Base-by-base conservation (phyloP, 1,140 invertebrate species). In the Dinoponera quadriceps region DNA sequence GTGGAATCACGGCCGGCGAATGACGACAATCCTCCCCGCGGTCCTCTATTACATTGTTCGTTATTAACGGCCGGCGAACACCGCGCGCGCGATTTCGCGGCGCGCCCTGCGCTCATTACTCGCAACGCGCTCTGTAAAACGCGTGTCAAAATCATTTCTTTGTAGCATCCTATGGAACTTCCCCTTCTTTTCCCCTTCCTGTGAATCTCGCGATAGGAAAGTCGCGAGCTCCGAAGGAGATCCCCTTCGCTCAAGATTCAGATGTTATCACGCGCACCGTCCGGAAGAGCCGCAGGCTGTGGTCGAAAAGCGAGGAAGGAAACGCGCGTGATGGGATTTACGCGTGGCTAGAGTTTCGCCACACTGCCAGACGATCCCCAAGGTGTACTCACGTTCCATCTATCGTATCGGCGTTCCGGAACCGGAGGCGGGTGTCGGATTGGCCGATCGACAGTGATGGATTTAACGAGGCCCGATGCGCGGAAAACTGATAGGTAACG, bases 1-100 rank as follows among this genome's bases (percentile, higher is more conserved):
- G 75, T 80, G 51, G 65, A 80, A 59, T 80, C 65, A 80, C 51
- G 75, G 22, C 48, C 54, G 66, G 75, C 38, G 68, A 80, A 80
- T 78, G 33, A 78, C 33, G 75, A 78, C 51, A 69, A 69, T 69
- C 29, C 49, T 18, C 63, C 22, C 29, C 57, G 75, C n/a, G 62
- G 29, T 18, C 33, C 18, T 60, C 33, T 80, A 33, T 69, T 69
- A 78, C 27, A 80, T 80, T 80, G 69, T 80, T 78, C 75, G 51
- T 78, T 68, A 68, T 78, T 78, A 78, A 78, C 29, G 48, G n/a
- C 60, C 27, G 74, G 66, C 54, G 66, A 77, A 77, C 20, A 54
- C 55, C 14, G 55, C 38, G 72, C 60, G 48, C 7, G 33, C 33
- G 33, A 74, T 74, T 74, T 74, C 62, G 62, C 62, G 55, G 13